phyloP scores from a whole-genome alignment of 2,113 vertebrate genomes.

The Piaya cayana region DNA sequence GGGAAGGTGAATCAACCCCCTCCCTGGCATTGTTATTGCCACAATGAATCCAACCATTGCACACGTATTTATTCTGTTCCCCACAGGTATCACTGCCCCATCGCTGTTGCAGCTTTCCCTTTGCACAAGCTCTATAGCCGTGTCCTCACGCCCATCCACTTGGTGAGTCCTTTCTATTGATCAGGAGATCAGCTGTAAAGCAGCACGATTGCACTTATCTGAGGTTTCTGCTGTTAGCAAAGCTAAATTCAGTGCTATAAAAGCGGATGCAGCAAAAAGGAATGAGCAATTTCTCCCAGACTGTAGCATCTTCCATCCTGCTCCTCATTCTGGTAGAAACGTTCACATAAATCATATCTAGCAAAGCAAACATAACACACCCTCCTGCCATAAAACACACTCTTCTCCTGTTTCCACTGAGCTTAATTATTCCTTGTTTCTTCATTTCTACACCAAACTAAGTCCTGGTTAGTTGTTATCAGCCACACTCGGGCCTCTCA shows the following conservation, averaged over 20 bases:
- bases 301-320: neutral
- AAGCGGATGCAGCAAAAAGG: neutral
- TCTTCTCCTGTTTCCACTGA: neutral
- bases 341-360: neutral
- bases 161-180: neutral
- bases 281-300: neutral
- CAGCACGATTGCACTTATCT: no score
- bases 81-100: fast-evolving
- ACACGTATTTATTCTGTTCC: neutral
- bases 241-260: neutral
- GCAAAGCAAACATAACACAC: neutral
- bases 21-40: no score
- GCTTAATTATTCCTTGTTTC: neutral
- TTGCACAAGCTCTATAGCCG: neutral
- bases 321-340: neutral
- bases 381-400: neutral
- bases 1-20: no score
- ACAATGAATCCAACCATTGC: neutral
- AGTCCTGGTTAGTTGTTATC: neutral
- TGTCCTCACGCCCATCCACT: neutral
- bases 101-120: neutral
- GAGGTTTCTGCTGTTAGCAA: neutral
- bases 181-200: neutral
- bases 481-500: neutral
- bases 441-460: neutral